phyloP scores from a whole-genome alignment of 2,113 vertebrate species.

The Hoplias malabaricus region DNA sequence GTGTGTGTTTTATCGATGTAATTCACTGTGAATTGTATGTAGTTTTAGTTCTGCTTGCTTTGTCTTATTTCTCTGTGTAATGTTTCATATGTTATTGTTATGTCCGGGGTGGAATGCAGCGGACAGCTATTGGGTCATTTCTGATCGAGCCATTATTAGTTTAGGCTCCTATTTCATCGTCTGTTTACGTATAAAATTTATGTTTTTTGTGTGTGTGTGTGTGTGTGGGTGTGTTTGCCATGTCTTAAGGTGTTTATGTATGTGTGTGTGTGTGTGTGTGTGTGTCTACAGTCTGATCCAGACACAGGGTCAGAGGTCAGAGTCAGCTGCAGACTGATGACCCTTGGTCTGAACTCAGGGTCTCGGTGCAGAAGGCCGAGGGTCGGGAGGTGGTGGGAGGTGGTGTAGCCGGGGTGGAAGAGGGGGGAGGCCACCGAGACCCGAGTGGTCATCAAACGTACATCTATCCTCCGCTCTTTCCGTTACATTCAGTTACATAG shows the following conservation, averaged over 20 bases:
- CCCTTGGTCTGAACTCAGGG: slow-evolving; percentile 73
- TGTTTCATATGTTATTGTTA: no score
- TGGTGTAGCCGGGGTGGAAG: no score
- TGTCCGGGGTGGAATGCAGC: not conserved
- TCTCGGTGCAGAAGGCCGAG: slow-evolving; percentile 58
- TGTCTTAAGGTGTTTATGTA: no score
- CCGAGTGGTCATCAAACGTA: slow-evolving; percentile 28
- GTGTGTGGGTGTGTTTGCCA: slow-evolving; percentile 59
- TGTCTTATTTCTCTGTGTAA: no score
- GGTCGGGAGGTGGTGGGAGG: slow-evolving; percentile 11
- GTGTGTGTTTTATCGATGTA: no score
- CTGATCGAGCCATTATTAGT: not conserved
- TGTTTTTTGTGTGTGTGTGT: slow-evolving; percentile 48
- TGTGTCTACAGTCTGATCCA: slow-evolving; percentile 77
- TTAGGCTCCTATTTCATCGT: not conserved
- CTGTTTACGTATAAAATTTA: slow-evolving; percentile 41
- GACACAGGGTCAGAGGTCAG: slow-evolving; percentile 70
- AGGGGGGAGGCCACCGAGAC: not conserved
- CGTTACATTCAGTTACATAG: not conserved
- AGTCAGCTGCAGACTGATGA: slow-evolving; percentile 77
- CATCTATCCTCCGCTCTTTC: slow-evolving; percentile 23
- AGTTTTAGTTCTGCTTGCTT: no score
- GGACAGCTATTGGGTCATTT: not conserved
- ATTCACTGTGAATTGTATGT: no score
- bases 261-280: slow-evolving; percentile 44